Evolutionary conservation across 2,113 vertebrate species (phyloP).

Genomic region (Phrynocephalus versicolor): DNA sequence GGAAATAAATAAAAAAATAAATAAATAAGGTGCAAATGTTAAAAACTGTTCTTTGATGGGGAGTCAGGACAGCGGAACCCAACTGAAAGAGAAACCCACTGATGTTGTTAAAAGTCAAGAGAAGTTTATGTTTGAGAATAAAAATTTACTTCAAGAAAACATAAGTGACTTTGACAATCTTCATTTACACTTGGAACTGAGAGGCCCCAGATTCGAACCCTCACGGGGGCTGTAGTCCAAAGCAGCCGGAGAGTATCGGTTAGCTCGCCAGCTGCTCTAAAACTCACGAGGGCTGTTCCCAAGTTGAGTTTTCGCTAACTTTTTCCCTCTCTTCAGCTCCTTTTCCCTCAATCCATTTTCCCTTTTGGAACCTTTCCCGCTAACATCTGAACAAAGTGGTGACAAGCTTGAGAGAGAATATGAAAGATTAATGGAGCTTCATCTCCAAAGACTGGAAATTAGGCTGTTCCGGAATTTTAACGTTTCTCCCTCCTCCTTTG

Average conservation of each 20-base stretch:
- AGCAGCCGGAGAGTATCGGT: not conserved
- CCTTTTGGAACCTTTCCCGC: not conserved
- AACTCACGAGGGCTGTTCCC: not conserved
- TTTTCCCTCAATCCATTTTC: fast-evolving
- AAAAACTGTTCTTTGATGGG: too few species aligned
- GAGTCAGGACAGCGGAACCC: too few species aligned
- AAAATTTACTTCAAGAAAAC: too few species aligned
- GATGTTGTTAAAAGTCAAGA: too few species aligned
- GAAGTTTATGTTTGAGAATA: too few species aligned
- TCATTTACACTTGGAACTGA: too few species aligned
- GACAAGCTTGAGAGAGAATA: conserved; percentile 16
- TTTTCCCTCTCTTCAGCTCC: not conserved
- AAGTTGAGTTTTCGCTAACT: not conserved
- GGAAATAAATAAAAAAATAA: too few species aligned
- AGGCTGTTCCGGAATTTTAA: conserved; percentile 22
- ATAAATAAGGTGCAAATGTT: too few species aligned
- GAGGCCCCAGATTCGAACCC: too few species aligned
- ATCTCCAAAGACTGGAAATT: conserved; percentile 40
- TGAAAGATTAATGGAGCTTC: conserved; percentile 56
- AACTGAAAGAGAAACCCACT: too few species aligned
- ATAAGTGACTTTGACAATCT: too few species aligned
- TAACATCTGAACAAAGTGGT: not conserved
- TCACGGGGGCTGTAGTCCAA: not conserved
- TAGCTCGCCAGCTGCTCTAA: not conserved
- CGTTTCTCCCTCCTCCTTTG: not conserved